Evolutionary conservation across 92 coral and sea anemone species (phyloP), one percentile per base, ranked within the genome.

Genomic region (Zoanthus gigantus): DNA sequence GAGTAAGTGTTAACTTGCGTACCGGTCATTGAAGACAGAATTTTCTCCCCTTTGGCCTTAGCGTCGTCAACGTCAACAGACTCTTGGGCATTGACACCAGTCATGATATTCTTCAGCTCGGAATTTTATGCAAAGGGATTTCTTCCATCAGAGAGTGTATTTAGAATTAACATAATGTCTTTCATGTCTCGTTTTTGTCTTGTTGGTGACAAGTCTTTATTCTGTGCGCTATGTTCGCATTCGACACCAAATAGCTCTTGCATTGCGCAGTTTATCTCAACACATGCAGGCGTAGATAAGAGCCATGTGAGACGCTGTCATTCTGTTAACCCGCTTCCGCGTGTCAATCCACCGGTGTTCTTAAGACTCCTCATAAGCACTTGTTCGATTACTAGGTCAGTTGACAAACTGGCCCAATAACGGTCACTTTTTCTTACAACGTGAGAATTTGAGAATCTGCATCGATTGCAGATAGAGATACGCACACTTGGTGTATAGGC

Each of bases 381-480:
- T 54, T 88, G 91, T 42, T 88, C 82, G 32, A 89, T 86, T 4
- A 86, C 47, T 7, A 90, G 80, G 34, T 90, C 93, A 9, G 84
- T 86, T 3, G 82, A 78, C n/a, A 90, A 81, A 44, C 90, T 90
- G 34, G 93, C 87, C 93, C 93, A 90, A 56, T 30, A 50, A 0
- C 93, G 77, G 76, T 90, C 87, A 72, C 93, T 90, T 37, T 87
- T 67, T 12, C 87, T 77, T 3, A 66, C 88, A 9, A 86, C 87
- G n/a, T 86, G 93, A 61, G 71, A 23, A 0, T 79, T 83, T 13
- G 61, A 45, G 47, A 8, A 50, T 80, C 8, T 7, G 30, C 44
- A 18, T 68, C 16, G 6, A 9, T 12, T 6, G 31, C 0, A 68
- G 23, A 29, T 66, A 23, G 3, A 66, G 31, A 29, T 66, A 66